Evolutionary conservation across 2,797 vertebrate genomes (phyloP).

Genomic region (Scyliorhinus canicula): DNA sequence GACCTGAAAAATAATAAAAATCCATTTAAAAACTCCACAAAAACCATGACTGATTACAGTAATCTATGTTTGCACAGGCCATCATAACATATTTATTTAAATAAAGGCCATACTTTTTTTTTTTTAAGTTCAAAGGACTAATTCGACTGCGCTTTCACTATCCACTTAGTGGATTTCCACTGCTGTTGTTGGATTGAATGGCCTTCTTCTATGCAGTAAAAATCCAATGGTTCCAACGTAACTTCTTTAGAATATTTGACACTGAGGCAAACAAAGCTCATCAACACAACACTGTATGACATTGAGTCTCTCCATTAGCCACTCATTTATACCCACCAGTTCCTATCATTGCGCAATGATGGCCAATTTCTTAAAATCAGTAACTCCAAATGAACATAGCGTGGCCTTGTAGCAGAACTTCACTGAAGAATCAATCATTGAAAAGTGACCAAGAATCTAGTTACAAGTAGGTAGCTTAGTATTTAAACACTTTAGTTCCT

Average conservation of each 20-base stretch:
- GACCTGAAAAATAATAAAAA: conserved; percentile 50
- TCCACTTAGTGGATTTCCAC: background rate
- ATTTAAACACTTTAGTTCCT: background rate
- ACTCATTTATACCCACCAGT: background rate
- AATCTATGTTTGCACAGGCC: background rate
- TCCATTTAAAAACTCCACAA: conserved; percentile 40
- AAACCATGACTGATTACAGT: conserved; percentile 27
- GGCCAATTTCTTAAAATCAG: background rate
- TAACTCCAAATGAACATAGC: background rate
- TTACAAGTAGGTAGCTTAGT: too few relatives aligned
- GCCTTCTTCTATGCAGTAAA: too few relatives aligned
- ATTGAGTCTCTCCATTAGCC: background rate
- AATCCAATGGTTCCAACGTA: background rate
- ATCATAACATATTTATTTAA: conserved; percentile 36
- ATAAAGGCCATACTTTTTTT: background rate
- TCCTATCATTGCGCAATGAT: background rate
- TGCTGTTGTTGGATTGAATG: conserved; percentile 56
- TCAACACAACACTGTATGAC: background rate
- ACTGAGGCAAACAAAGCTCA: background rate
- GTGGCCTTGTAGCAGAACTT: background rate
- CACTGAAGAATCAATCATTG: background rate
- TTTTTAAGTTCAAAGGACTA: background rate
- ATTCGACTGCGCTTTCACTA: background rate
- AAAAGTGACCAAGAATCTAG: background rate
- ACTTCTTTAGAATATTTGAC: background rate